Conservation (phyloP, 2,888 invertebrate genomes). For the Hipparchia semele region DNA sequence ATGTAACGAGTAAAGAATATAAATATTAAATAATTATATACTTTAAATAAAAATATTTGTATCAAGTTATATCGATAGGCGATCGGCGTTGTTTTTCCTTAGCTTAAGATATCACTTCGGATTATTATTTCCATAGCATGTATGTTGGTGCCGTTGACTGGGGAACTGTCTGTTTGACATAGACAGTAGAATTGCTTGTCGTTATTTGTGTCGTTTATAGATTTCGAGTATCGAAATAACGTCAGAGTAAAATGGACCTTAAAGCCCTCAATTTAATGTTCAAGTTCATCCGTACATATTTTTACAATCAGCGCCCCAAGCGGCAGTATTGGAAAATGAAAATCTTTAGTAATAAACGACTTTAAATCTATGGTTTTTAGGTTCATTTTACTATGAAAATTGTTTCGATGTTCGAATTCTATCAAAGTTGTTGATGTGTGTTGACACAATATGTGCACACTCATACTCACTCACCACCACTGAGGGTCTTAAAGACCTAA, state of each 20-base stretch:
- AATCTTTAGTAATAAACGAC: too few relatives aligned
- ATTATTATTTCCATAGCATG: slow-evolving; percentile 40
- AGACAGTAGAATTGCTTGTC: not conserved
- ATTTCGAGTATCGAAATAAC: not conserved
- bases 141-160: slow-evolving; percentile 7
- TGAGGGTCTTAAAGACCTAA: too few relatives aligned
- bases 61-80: slow-evolving; percentile 45
- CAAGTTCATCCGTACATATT: too few relatives aligned
- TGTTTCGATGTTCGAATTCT: too few relatives aligned
- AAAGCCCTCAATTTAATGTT: too few relatives aligned
- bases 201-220: not conserved
- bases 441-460: too few relatives aligned
- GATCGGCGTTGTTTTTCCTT: slow-evolving; percentile 47
- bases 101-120: slow-evolving; percentile 53
- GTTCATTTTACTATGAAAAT: too few relatives aligned
- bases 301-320: too few relatives aligned
- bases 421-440: too few relatives aligned
- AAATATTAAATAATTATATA: slow-evolving; percentile 38
- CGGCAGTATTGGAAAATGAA: too few relatives aligned
- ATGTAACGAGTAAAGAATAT: slow-evolving; percentile 60
- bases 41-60: slow-evolving; percentile 46
- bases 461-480: too few relatives aligned
- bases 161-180: not conserved
- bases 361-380: too few relatives aligned
- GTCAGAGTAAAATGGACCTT: not conserved